phyloP scores from a whole-genome alignment of 2,888 invertebrate species.

The Pterostichus madidus region DNA sequence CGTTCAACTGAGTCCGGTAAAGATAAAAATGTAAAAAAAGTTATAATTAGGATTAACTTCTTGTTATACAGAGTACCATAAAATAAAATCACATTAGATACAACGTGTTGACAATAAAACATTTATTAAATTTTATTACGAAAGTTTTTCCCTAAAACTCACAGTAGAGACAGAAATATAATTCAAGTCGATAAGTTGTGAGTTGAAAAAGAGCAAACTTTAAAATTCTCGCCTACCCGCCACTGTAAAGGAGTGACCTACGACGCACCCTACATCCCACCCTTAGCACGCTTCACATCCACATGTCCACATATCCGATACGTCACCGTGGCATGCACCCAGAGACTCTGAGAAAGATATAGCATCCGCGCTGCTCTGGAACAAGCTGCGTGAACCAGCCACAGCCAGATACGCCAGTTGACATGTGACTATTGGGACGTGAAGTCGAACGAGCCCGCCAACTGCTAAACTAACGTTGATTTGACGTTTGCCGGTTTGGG shows the following conservation, averaged over 20 bases:
- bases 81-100: too few species aligned
- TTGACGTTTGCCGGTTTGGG: background rate
- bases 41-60: too few species aligned
- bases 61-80: too few species aligned
- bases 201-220: too few species aligned
- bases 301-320: conserved; percentile 27
- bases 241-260: background rate
- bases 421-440: conserved; percentile 45
- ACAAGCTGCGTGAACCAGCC: conserved; percentile 2
- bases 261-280: background rate
- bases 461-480: background rate
- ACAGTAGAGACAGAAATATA: too few species aligned
- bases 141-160: too few species aligned
- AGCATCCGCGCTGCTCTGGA: conserved; percentile 13
- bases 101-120: too few species aligned
- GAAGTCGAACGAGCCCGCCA: background rate
- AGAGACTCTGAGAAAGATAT: background rate
- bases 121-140: too few species aligned
- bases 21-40: too few species aligned
- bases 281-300: background rate
- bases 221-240: background rate
- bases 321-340: background rate
- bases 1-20: too few species aligned
- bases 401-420: conserved; percentile 25
- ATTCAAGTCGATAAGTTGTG: too few species aligned